Base-by-base conservation (phyloP, 1,140 invertebrate species). In the Drosophila baimaii region DNA sequence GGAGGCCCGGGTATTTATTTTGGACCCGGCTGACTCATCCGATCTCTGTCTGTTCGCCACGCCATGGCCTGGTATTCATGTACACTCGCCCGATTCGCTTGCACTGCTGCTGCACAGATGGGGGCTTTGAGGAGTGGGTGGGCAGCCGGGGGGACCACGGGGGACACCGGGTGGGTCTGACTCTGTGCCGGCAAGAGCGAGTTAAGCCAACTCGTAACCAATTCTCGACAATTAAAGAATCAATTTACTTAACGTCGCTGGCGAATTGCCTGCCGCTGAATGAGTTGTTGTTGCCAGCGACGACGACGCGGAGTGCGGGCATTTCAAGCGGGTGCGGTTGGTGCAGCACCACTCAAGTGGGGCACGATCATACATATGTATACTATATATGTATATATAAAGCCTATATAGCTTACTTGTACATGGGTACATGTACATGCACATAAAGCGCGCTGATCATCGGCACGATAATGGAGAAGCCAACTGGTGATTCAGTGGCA, bases 161-260 rank as follows among this genome's bases (percentile, higher is more conserved):
- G 37, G 25, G 9, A 12, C 13, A 10, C 10, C 12, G 44, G 61
- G 21, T 13, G 21, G 29, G 33, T 10, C 35, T 44, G 31, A 70
- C 55, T 59, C 59, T 33, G 39, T 44, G 47, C 64, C 62, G 44
- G 63, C 81, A 75, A 76, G 79, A 77, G 82, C 84, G 83, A 88
- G 84, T 89, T 89, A 88, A 89, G 65, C 79, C 51, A 88, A 88
- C 83, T 88, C 79, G 83, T 89, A 88, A 88, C 83, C 83, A 88
- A 88, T 88, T 88, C 84, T 85, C 79, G 54, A 84, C 84, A 88
- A 88, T 88, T 88, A 88, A 89, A 88, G 84, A 88, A 88, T 88
- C 84, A 88, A 88, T 88, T 88, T 88, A 88, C 84, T 84, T 78
- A 88, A 80, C 81, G 72, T 88, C 62, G 84, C 84, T 81, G 84